Base-by-base conservation (phyloP, 2,888 invertebrate species). In the Lochmaea capreae region DNA sequence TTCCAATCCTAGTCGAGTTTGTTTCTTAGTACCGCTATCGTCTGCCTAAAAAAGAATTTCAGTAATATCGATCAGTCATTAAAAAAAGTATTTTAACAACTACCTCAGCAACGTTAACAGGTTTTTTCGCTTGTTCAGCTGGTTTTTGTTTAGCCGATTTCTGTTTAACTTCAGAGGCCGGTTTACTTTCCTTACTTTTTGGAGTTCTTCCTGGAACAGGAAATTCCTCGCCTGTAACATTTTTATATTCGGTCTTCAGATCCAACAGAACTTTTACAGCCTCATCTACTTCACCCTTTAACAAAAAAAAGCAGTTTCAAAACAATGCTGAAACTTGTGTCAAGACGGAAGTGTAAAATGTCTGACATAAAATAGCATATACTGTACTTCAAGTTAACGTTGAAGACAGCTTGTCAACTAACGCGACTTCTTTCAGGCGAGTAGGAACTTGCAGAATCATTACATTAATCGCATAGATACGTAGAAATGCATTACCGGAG, bases 1-100 rank as follows among this genome's bases (percentile, higher is more conserved):
- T 87, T 99, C 99, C 26, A 99, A 87, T 2, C 99, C 98, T 9
- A 99, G 89, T 67, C 97, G 91, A 0, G 98, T 98, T 84, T 97
- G 93, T 84, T 98, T 98, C 88, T 98, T 98, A 0, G 88, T 88
- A 0, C 88, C 89, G 0, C 89, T 84, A 10, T 91, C 90, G 16
- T 90, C 84, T 33, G 66, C 78, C 83, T 83, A 62, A 66, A 66
- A 69, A 58, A 49, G 39, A 10, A 63, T 16, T 67, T 16, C 42
- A 71, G 33, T 54, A 16, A 9, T 42, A 26, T 39, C 0, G n/a
- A 39, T 61, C 3, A 3, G 49, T n/a, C 14, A 63, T 16, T 58
- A 16, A 33, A 14, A 33, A 11, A 16, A 26, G 12, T 67, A 58
- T n/a, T 5, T 18, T 16, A 16, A 12, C 39, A 18, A 42, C 10